These are phyloP conservation scores for Tetrao urogallus DNA, from an alignment of 2,113 vertebrate species.

Conservation along the genomic window DNA sequence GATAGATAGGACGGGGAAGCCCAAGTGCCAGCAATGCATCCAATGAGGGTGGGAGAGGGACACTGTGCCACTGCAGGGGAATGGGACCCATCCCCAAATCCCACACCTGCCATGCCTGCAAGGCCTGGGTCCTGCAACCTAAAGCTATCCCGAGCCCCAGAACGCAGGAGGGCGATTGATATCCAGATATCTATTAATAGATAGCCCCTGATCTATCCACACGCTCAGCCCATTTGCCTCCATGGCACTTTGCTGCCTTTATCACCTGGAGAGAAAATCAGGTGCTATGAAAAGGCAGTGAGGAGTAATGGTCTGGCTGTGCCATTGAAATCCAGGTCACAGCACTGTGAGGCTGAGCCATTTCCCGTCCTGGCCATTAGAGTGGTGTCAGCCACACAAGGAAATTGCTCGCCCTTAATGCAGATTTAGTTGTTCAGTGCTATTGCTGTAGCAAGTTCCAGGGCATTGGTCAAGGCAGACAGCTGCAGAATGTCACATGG, in stretches of 20 bases:
- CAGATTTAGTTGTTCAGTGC: background rate
- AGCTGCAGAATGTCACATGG: background rate
- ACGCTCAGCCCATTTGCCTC: background rate
- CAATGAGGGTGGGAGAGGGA: background rate
- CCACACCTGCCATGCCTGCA: background rate
- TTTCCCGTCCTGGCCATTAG: rapidly evolving
- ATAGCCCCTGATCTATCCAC: background rate
- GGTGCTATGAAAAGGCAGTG: background rate
- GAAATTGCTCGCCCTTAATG: background rate
- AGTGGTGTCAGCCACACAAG: background rate
- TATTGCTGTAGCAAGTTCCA: background rate
- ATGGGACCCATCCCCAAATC: background rate
- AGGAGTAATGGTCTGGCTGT: background rate
- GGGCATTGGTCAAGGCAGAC: background rate
- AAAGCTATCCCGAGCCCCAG: background rate
- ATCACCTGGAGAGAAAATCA: background rate
- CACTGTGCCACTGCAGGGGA: background rate
- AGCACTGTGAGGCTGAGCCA: background rate
- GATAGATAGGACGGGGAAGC: background rate
- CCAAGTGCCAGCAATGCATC: background rate
- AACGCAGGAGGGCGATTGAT: background rate
- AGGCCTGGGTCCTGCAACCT: background rate
- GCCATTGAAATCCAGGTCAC: background rate
- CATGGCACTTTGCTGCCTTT: background rate
- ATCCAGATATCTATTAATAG: background rate